phyloP scores from a whole-genome alignment of 2,113 vertebrate species.

The Seriola rivoliana region DNA sequence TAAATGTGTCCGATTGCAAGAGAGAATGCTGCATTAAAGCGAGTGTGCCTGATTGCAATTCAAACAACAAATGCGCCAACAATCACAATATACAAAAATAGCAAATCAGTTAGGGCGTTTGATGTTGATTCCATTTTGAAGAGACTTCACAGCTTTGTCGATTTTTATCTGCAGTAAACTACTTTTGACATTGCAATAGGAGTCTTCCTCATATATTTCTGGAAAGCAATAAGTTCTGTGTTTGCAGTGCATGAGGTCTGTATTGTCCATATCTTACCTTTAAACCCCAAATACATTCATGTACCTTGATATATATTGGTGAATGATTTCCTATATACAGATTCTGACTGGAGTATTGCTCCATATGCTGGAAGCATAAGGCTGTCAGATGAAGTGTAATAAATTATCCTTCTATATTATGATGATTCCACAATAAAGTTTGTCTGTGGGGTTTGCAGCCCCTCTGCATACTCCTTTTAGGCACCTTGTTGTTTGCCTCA shows the following conservation, averaged over 20 bases:
- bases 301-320: constrained; percentile 7
- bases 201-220: constrained; percentile 46
- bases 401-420: constrained; percentile 20
- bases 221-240: constrained; percentile 60
- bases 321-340: not conserved
- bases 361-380: constrained; percentile 24
- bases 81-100: constrained; percentile 36
- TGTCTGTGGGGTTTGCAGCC: constrained; percentile 19
- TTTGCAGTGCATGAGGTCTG: constrained; percentile 36
- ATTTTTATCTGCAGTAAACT: constrained; percentile 40
- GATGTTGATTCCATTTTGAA: constrained; percentile 53
- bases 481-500: constrained; percentile 75
- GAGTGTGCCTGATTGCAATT: constrained; percentile 17
- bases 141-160: constrained; percentile 25
- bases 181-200: constrained; percentile 33
- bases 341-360: not conserved
- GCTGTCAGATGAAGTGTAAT: constrained; percentile 11
- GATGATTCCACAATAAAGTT: not conserved
- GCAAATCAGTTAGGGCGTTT: constrained; percentile 34
- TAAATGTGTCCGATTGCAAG: constrained; percentile 30
- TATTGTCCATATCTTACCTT: constrained; percentile 24
- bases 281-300: constrained; percentile 17
- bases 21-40: not conserved
- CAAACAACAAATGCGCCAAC: not conserved
- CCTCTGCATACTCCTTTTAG: constrained; percentile 35